Base-by-base conservation (phyloP, 1,140 invertebrate genomes). In the Drosophila busckii region DNA sequence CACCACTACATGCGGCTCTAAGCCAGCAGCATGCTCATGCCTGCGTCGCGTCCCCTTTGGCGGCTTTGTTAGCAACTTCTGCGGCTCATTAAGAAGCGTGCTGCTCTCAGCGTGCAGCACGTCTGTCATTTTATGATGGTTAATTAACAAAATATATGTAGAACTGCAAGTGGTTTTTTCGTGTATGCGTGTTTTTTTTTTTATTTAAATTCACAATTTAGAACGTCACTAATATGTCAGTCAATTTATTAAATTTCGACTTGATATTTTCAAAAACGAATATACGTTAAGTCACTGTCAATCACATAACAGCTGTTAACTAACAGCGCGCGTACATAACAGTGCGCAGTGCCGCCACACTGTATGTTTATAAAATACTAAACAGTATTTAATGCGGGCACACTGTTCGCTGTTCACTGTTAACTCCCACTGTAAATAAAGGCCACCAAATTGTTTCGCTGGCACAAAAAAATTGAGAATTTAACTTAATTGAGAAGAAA, bases 401-500 rank as follows among this genome's bases (percentile, higher is more conserved):
- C n/a, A n/a, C n/a, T n/a, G n/a, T n/a, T n/a, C n/a, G n/a, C n/a
- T n/a, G n/a, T n/a, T n/a, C n/a, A n/a, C n/a, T n/a, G n/a, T 0
- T 15, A 32, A 15, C 6, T 17, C 6, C 28, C 19, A 9, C 16
- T 17, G 28, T n/a, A 16, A 17, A 31, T n/a, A 31, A 60, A 54
- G 45, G 56, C n/a, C n/a, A n/a, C n/a, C n/a, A n/a, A n/a, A n/a
- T n/a, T 60, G 56, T 60, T 54, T 60, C 45, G 56, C 56, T 60
- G 56, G 56, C 45, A 63, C 50, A 38, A 48, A 59, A 50, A 58
- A 63, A 46, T 63, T 58, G 60, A 45, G 61, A 55, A 55, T 42
- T 13, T 58, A 42, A 60, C 54, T 37, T 53, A 68, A 67, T 62
- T 49, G 68, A 42, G 40, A 26, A 5, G 38, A 67, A 62, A 87